Conservation (phyloP, 2,888 invertebrate species). For the Drosophila quinaria region DNA sequence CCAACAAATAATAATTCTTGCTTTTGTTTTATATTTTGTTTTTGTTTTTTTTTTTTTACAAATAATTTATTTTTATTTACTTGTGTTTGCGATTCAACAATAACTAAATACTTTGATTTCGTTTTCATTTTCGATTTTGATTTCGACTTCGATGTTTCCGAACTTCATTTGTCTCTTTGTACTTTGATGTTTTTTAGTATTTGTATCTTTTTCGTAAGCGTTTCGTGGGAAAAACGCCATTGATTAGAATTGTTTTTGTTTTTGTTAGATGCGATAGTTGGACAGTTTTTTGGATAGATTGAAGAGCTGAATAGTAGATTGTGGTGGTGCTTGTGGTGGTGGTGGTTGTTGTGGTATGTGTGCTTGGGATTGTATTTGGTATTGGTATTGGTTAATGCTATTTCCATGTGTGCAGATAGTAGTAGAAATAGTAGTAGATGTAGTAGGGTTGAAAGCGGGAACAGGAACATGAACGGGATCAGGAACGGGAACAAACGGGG, state of each 20-base stretch:
- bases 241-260: conserved; percentile 43
- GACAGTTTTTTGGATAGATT: conserved; percentile 39
- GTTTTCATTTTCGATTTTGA: conserved; percentile 31
- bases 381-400: conserved; percentile 48
- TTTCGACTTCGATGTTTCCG: conserved; percentile 42
- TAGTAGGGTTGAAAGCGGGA: conserved; percentile 16
- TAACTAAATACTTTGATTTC: conserved; percentile 75
- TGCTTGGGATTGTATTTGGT: conserved; percentile 28
- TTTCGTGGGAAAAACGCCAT: conserved; percentile 46
- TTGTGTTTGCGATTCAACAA: conserved; percentile 74
- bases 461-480: conserved; percentile 29
- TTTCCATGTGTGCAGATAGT: conserved; percentile 51
- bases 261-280: conserved; percentile 55
- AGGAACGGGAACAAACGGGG: conserved; percentile 32
- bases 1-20: conserved; percentile 49
- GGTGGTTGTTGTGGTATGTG: conserved; percentile 25
- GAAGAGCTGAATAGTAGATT: conserved; percentile 30
- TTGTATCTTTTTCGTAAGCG: conserved; percentile 20
- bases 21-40: conserved; percentile 16
- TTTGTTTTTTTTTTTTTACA: conserved; percentile 55
- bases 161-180: conserved; percentile 83
- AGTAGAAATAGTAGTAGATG: conserved; percentile 33
- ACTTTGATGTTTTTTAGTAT: conserved; percentile 75
- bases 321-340: conserved; percentile 18
- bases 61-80: conserved; percentile 79